phyloP scores from a whole-genome alignment of 2,113 vertebrate genomes.

The Anseranas semipalmata region DNA sequence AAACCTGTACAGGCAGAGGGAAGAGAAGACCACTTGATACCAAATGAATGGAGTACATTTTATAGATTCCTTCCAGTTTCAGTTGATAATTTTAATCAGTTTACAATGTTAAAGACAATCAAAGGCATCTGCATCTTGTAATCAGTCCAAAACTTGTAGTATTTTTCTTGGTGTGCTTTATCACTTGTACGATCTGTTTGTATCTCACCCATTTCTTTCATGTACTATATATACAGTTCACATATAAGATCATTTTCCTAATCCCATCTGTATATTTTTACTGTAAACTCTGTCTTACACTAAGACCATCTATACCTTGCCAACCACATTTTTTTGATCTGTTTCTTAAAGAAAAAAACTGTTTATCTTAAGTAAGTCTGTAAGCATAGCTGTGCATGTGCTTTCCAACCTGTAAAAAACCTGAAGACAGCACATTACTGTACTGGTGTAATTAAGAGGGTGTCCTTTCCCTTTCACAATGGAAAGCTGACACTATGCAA shows the following conservation, averaged over 20 bases:
- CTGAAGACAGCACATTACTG: background rate
- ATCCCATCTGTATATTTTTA: background rate
- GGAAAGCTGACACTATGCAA: background rate
- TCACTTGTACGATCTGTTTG: background rate
- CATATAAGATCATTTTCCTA: background rate
- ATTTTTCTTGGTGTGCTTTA: background rate
- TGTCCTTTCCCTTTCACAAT: background rate
- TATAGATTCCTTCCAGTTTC: background rate
- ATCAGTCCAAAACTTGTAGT: background rate
- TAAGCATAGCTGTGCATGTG: background rate
- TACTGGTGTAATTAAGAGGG: constrained; percentile 8
- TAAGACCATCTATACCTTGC: background rate
- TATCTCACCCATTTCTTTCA: background rate
- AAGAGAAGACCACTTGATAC: background rate
- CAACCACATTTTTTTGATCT: background rate
- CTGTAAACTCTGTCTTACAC: background rate
- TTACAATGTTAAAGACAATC: background rate
- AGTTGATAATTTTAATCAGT: background rate
- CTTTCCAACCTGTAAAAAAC: background rate
- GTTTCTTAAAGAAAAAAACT: background rate
- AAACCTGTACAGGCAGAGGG: background rate
- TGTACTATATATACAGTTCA: background rate
- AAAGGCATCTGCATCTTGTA: background rate
- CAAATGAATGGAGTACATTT: background rate
- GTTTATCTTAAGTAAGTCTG: background rate